These are phyloP conservation scores for Trichogramma evanescens DNA, from an alignment of 2,888 invertebrate species.

Conservation along the genomic window DNA sequence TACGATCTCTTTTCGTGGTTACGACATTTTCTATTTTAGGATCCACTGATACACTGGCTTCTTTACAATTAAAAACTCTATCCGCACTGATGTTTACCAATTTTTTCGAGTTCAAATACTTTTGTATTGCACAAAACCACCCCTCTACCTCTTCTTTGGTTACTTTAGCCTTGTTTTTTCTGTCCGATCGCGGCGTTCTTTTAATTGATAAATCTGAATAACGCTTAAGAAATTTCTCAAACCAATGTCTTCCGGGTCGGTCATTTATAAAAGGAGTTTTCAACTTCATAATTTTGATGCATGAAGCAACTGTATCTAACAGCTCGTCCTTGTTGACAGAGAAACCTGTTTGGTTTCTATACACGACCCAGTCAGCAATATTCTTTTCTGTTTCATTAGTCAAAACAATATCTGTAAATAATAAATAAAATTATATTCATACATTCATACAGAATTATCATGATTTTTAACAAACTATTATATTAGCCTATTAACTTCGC, in stretches of 20 bases:
- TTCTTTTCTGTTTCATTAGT: constrained; percentile 22
- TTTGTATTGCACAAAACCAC: constrained; percentile 27
- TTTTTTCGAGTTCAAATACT: constrained; percentile 23
- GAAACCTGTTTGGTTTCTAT: constrained; percentile 24
- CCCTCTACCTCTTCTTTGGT: constrained; percentile 26
- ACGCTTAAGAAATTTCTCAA: constrained; percentile 26
- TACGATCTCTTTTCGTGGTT: constrained; percentile 1
- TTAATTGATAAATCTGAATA: constrained; percentile 26
- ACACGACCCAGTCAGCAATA: neutral
- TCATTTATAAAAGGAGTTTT: constrained; percentile 26
- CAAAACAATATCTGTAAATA: neutral
- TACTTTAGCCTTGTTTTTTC: constrained; percentile 24
- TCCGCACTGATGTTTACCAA: constrained; percentile 23
- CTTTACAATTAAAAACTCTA: constrained; percentile 21
- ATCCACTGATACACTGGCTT: constrained; percentile 6
- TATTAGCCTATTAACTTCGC: no score
- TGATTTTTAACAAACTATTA: no score
- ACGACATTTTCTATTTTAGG: constrained; percentile 11
- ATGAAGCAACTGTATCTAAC: constrained; percentile 24
- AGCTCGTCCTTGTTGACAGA: constrained; percentile 28
- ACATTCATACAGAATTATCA: no score
- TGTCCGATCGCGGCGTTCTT: constrained; percentile 27
- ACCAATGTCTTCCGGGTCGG: constrained; percentile 33
- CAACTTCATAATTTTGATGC: constrained; percentile 10
- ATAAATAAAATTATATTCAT: no score